These are phyloP conservation scores for Patella ulyssiponensis DNA, from an alignment of 2,888 invertebrate species.

Conservation along the genomic window DNA sequence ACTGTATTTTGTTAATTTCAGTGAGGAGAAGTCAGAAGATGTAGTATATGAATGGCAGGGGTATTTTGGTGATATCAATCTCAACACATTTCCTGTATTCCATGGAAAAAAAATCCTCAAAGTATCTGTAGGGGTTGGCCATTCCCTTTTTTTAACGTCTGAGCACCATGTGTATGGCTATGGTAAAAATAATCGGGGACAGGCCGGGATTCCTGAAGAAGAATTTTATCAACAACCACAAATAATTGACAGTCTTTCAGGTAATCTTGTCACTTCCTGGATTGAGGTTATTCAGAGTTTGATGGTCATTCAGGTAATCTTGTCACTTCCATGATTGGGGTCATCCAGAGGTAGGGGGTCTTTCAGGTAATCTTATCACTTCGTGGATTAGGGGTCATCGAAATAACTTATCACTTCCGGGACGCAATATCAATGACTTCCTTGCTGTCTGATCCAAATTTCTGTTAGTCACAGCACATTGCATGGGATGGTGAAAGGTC, in stretches of 20 bases:
- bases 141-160: slow-evolving; percentile 63
- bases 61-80: slow-evolving; percentile 51
- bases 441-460: too few species aligned
- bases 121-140: slow-evolving; percentile 60
- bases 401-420: too few species aligned
- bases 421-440: too few species aligned
- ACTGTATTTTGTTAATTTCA: slow-evolving; percentile 31
- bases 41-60: slow-evolving; percentile 60
- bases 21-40: slow-evolving; percentile 39
- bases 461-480: too few species aligned
- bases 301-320: too few species aligned
- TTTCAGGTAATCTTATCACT: too few species aligned
- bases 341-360: too few species aligned
- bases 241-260: slow-evolving; percentile 48
- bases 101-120: slow-evolving; percentile 45
- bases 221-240: slow-evolving; percentile 54
- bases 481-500: slow-evolving; percentile 27
- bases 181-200: slow-evolving; percentile 66
- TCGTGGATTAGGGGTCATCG: too few species aligned
- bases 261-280: slow-evolving; percentile 34
- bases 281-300: too few species aligned
- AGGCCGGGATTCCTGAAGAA: slow-evolving; percentile 58
- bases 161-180: slow-evolving; percentile 61
- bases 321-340: too few species aligned
- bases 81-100: slow-evolving; percentile 52